Percentiles rank a stretch among this genome's conserved stretches.
phyloP scores from a whole-genome alignment of 2,113 vertebrate genomes.

The Festucalex cinctus region DNA sequence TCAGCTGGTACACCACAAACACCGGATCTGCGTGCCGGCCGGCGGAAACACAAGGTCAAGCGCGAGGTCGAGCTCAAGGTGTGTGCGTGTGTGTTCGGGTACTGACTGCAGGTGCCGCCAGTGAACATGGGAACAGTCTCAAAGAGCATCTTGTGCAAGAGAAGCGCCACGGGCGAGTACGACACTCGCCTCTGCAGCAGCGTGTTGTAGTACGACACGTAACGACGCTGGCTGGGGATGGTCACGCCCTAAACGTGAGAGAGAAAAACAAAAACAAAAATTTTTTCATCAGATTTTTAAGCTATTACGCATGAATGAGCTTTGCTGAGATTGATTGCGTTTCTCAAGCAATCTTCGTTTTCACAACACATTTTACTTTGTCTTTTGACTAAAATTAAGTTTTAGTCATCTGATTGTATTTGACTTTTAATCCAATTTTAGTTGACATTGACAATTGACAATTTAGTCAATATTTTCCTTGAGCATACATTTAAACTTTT shows the following conservation, averaged over 20 bases:
- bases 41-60: neutral
- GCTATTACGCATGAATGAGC: too few species aligned
- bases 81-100: slow-evolving; percentile 34
- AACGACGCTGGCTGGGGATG: slow-evolving; percentile 97
- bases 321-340: too few species aligned
- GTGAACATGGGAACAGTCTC: slow-evolving; percentile 99
- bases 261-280: too few species aligned
- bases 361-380: too few species aligned
- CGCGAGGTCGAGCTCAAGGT: neutral
- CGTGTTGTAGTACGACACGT: slow-evolving; percentile 98
- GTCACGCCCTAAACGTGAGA: slow-evolving; percentile 84
- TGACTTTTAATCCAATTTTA: too few species aligned
- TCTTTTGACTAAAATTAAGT: too few species aligned
- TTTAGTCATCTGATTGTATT: too few species aligned
- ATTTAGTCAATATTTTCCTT: too few species aligned
- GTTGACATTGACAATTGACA: too few species aligned
- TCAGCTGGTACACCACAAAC: slow-evolving; percentile 97
- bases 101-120: slow-evolving; percentile 98
- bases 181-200: slow-evolving; percentile 84
- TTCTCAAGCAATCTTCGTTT: too few species aligned
- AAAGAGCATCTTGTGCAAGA: slow-evolving; percentile 99
- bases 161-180: slow-evolving; percentile 95
- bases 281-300: too few species aligned
- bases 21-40: slow-evolving; percentile 86
- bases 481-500: too few species aligned